A percentile compares a stretch with the other conserved stretches of the same genome.
Evolutionary conservation across 2,797 vertebrate species (phyloP).

Genomic region (Epinephelus malabaricus): DNA sequence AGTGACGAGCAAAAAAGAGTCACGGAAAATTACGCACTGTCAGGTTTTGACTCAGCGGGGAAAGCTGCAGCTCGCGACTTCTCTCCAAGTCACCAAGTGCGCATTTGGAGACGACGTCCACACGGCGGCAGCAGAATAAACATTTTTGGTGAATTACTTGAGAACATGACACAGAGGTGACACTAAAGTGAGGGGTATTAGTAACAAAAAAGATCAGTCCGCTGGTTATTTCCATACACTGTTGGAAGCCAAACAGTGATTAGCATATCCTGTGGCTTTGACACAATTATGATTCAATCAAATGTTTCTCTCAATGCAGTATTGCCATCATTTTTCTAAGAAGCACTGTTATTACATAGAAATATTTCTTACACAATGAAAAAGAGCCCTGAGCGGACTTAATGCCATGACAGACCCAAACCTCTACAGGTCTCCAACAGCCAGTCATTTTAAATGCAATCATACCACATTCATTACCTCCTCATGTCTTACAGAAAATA

Average conservation of each 20-base stretch:
- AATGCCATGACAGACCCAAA: not conserved
- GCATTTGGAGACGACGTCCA: conserved; percentile 1
- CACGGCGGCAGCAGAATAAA: conserved; percentile 34
- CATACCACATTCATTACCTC: not conserved
- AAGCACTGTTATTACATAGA: not conserved
- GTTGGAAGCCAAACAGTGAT: not conserved
- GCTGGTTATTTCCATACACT: not conserved
- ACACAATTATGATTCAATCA: not conserved
- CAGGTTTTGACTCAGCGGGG: conserved; percentile 12
- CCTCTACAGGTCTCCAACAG: not conserved
- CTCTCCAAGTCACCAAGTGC: conserved; percentile 11
- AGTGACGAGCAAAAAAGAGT: fast-evolving
- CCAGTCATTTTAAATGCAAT: not conserved
- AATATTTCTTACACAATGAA: too few species aligned
- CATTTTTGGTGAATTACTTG: not conserved
- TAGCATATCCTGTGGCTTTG: not conserved
- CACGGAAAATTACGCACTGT: conserved; percentile 5
- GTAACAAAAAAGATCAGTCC: not conserved
- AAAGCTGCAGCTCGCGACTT: not conserved
- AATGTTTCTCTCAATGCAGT: not conserved
- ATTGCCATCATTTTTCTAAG: not conserved
- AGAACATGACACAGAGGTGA: not conserved
- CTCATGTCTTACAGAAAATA: not conserved
- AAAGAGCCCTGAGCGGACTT: not conserved
- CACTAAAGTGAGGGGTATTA: fast-evolving